phyloP scores from a whole-genome alignment of 2,113 vertebrate species.

The Mobula hypostoma region DNA sequence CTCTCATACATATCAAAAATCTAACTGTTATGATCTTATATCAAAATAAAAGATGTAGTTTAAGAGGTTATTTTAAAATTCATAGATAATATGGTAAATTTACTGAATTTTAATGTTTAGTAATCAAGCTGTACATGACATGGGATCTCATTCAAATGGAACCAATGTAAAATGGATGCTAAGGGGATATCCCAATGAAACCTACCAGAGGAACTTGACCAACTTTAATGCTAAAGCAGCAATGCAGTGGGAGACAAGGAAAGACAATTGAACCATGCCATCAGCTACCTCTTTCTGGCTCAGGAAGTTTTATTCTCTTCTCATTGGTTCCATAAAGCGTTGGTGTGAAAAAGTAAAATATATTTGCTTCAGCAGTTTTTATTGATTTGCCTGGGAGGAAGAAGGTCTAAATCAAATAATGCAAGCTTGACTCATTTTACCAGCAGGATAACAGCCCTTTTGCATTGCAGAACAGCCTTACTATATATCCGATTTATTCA shows the following conservation, averaged over 20 bases:
- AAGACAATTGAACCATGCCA: neutral
- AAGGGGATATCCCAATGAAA: neutral
- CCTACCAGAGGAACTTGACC: neutral
- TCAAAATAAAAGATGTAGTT: neutral
- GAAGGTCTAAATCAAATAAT: no score
- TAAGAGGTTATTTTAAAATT: neutral
- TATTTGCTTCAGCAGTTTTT: neutral
- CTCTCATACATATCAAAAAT: neutral
- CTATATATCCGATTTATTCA: neutral
- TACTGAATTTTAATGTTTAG: neutral
- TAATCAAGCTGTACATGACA: neutral
- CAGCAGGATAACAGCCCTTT: no score
- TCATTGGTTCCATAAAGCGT: neutral
- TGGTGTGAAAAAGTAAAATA: neutral
- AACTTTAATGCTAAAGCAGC: neutral
- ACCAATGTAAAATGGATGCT: neutral
- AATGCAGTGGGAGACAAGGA: neutral
- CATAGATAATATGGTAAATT: neutral
- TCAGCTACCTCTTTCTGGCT: neutral
- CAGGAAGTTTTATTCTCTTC: neutral
- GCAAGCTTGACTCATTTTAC: no score
- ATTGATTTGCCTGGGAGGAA: no score
- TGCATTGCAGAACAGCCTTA: neutral
- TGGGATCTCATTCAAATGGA: neutral
- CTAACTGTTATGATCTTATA: neutral